These are phyloP conservation scores for Rachycentron canadum DNA, from an alignment of 2,797 vertebrate genomes.

Conservation along the genomic window DNA sequence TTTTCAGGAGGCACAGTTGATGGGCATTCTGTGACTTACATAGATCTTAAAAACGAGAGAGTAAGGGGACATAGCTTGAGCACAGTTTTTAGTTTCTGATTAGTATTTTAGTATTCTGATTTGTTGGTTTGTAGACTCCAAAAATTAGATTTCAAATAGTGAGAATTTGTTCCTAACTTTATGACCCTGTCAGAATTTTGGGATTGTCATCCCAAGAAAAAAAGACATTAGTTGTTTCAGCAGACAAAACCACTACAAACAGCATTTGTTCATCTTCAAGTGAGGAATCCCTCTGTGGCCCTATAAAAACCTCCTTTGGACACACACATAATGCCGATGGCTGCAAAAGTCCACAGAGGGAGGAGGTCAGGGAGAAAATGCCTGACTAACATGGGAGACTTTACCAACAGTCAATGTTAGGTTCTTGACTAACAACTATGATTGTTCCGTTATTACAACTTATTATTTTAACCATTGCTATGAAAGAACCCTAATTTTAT, in stretches of 20 bases:
- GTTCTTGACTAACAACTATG: neutral
- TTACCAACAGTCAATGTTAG: neutral
- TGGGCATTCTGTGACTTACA: neutral
- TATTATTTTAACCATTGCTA: neutral
- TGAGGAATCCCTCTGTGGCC: no score
- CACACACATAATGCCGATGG: no score
- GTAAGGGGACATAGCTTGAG: neutral
- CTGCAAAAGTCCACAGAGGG: neutral
- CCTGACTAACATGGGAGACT: neutral
- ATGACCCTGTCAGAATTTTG: neutral
- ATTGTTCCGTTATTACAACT: neutral
- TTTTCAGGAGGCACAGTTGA: neutral
- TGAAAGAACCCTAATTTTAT: neutral
- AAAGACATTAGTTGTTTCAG: neutral
- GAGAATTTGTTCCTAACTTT: no score
- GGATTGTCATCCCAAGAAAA: no score
- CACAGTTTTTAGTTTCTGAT: no score
- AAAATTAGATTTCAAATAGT: neutral
- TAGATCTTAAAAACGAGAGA: neutral
- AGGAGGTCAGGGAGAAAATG: neutral
- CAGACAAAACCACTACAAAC: no score
- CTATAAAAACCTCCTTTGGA: no score
- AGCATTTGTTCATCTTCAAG: no score
- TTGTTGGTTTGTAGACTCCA: neutral
- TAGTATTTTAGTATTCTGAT: neutral